Conservation (phyloP, 1,140 invertebrate species). For the Eumeta japonica region DNA sequence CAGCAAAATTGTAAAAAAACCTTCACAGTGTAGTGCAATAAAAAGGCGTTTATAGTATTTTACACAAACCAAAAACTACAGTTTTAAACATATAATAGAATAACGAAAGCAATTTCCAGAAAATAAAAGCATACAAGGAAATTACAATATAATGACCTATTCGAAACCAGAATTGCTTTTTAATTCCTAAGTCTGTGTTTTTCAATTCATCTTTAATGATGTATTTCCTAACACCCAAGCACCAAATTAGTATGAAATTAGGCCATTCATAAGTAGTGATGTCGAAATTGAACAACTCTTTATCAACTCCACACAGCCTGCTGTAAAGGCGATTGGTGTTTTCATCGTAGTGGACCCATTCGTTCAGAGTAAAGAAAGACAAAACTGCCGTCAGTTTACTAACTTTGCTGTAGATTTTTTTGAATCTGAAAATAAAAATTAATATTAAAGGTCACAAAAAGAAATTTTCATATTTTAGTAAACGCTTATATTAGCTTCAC, state of each 20-base stretch:
- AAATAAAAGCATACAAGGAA: slow-evolving; percentile 5
- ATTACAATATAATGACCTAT: slow-evolving; percentile 6
- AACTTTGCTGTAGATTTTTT: slow-evolving; percentile 12
- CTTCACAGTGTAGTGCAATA: too few species aligned
- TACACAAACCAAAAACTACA: too few species aligned
- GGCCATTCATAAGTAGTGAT: slow-evolving; percentile 5
- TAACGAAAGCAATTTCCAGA: slow-evolving; percentile 6
- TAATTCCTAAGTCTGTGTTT: slow-evolving; percentile 7
- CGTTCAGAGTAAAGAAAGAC: slow-evolving; percentile 10
- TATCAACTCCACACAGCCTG: slow-evolving; percentile 9
- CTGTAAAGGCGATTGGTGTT: slow-evolving; percentile 7
- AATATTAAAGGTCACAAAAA: too few species aligned
- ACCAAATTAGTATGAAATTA: slow-evolving; percentile 7
- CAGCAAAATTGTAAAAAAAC: too few species aligned
- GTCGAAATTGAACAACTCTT: slow-evolving; percentile 14
- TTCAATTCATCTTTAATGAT: slow-evolving; percentile 15
- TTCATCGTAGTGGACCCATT: slow-evolving; percentile 12
- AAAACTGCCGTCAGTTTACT: slow-evolving; percentile 9
- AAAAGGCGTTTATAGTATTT: too few species aligned
- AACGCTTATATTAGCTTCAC: too few species aligned
- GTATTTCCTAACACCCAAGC: slow-evolving; percentile 14
- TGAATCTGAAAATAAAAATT: slow-evolving; percentile 15
- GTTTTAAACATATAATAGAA: slow-evolving; percentile 2
- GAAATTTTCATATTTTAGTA: too few species aligned
- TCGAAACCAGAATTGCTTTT: slow-evolving; percentile 10